Evolutionary conservation across 2,888 invertebrate genomes (phyloP), one percentile per base, ranked within the genome.

Genomic region (Cartodere bifasciata): DNA sequence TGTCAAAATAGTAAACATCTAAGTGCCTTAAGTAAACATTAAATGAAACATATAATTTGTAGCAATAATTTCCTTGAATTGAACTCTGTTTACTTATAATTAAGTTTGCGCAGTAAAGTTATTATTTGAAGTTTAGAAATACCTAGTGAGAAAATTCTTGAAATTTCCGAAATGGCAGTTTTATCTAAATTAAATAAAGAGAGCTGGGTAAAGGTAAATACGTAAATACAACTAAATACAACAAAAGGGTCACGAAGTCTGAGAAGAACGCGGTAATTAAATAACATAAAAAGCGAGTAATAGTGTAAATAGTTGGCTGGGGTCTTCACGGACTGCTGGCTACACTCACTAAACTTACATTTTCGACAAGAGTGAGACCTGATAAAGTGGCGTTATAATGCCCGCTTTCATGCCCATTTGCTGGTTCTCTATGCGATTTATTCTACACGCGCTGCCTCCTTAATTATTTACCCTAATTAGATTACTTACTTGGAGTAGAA

Each of bases 221-320:
- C 22, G 31, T 28, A 11, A 13, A 30, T 12, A 16, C n/a, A 13
- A 17, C 12, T 13, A 33, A 42, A 46, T 45, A 43, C 42, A 42
- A 44, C 40, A 45, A n/a, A n/a, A n/a, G n/a, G n/a, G 13, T 6
- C 23, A 4, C 27, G 31, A 38, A 38, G 38, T 36, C 38, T 46
- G 46, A 42, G 45, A 46, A 46, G 43, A 46, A 47, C 44, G 48
- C 45, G 43, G 45, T 51, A 52, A 53, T 52, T 52, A 50, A 50
- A 43, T 45, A 44, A 41, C 42, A 46, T 47, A 53, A 53, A 53
- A 53, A 52, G 41, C 48, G 45, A 46, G 47, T 53, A 53, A 53
- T 52, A 50, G 53, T 53, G 52, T 54, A 54, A 55, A 55, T 52
- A 53, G 48, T 53, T 46, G 47, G 50, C 53, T 46, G 47, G 50